Evolutionary conservation across 2,888 invertebrate genomes (phyloP).

Genomic region (Megamerina dolium): DNA sequence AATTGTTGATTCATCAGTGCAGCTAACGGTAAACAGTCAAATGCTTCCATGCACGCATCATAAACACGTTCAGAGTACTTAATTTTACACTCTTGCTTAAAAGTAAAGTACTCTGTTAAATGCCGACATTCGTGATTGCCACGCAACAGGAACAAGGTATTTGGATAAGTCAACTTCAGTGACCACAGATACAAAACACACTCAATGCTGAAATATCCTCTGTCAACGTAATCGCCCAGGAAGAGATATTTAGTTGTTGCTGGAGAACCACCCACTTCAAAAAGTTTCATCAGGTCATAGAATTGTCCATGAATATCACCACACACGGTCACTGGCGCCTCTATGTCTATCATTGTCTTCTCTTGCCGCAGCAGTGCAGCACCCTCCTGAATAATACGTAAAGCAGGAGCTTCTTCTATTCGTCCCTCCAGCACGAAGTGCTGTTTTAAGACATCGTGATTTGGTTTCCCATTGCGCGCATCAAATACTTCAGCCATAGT

Average conservation of each 20-base stretch:
- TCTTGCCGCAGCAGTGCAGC: constrained; percentile 79
- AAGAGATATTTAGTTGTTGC: constrained; percentile 99
- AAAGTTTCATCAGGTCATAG: constrained; percentile 99
- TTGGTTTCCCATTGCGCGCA: constrained; percentile 86
- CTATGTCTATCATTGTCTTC: constrained; percentile 99
- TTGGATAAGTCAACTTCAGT: constrained; percentile 96
- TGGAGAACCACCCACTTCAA: constrained; percentile 98
- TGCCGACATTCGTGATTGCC: constrained; percentile 99
- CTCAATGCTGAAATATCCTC: constrained; percentile 78
- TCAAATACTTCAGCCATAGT: constrained; percentile 96
- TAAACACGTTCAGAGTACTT: constrained; percentile 99
- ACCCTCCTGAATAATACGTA: constrained; percentile 97
- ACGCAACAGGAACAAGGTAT: constrained; percentile 95
- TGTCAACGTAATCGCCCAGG: constrained; percentile 98
- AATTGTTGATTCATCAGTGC: constrained; percentile 99
- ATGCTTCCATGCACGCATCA: constrained; percentile 99
- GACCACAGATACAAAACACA: constrained; percentile 99
- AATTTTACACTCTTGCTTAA: constrained; percentile 99
- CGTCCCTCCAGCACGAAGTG: constrained; percentile 98
- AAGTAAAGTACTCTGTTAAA: constrained; percentile 99
- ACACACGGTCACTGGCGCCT: constrained; percentile 99
- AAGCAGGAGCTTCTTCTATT: constrained; percentile 95
- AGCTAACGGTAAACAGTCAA: constrained; percentile 97
- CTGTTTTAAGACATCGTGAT: constrained; percentile 95
- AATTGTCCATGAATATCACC: constrained; percentile 99